Base-by-base conservation (phyloP, 2,888 invertebrate genomes). In the Ectropis crepuscularia region DNA sequence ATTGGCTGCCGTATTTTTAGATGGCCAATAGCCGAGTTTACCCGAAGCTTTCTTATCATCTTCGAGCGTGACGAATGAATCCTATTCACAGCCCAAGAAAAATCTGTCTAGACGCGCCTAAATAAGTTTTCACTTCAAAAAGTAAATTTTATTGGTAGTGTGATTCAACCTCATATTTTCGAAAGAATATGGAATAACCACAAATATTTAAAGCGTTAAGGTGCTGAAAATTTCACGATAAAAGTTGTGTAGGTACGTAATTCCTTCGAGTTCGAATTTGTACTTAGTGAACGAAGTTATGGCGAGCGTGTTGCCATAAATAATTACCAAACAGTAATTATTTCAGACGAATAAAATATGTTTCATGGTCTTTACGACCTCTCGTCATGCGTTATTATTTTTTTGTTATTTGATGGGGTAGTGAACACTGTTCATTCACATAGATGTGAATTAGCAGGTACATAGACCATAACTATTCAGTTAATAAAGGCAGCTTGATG, bases 291-390 rank as follows among this genome's bases (percentile, higher is more conserved):
- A 38, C 12, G 45, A 47, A 55, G 47, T 47, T 55, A 55, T 47
- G 55, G 28, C 59, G 67, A 62, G 67, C 67, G 69, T 61, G 61
- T n/a, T 39, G 16, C 37, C 11, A 12, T 51, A 51, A 48, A 62
- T 53, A 47, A 53, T 57, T 47, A 42, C 28, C 41, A 6, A 39
- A 16, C 8, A 10, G 55, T 57, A 57, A 62, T 61, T 51, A 50
- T 50, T 55, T 43, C 8, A 11, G 39, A 12, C 11, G 50, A 45
- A 61, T 61, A 41, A 28, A 50, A 61, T 55, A 55, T 7, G 38
- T 61, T 50, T 54, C 12, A 46, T 38, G 61, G 38, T 47, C 51
- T 45, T 38, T 45, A 54, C 53, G 38, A 39, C 54, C 49, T 54
- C 45, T 61, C 46, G 50, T 46, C 61, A 55, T 47, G 47, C 38